Evolutionary conservation across 2,113 vertebrate species (phyloP).

Genomic region (Bubo blakistoni): DNA sequence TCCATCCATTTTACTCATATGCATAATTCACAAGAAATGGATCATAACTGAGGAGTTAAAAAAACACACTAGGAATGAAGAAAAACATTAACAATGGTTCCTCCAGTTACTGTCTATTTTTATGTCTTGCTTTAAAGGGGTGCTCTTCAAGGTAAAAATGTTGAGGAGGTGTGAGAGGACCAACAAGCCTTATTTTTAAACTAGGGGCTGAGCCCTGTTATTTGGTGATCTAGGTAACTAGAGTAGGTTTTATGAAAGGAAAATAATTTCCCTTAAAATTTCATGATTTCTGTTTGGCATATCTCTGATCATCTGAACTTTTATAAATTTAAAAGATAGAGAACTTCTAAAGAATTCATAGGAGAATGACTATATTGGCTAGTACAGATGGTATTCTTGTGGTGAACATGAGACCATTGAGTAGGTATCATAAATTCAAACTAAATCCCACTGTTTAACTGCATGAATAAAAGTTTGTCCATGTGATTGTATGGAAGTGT

Average conservation of each 20-base stretch:
- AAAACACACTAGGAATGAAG: background rate
- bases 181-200: background rate
- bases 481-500: background rate
- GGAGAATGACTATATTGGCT: background rate
- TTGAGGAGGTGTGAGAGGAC: background rate
- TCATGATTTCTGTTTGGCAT: background rate
- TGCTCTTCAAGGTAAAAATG: background rate
- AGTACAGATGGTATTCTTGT: background rate
- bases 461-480: background rate
- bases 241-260: background rate
- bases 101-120: background rate
- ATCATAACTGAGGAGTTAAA: background rate
- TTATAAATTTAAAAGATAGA: background rate
- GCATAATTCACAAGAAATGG: background rate
- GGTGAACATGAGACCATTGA: background rate
- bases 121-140: background rate
- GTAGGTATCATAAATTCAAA: background rate
- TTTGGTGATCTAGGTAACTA: background rate
- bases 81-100: accelerated
- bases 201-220: background rate
- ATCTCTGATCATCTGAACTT: background rate
- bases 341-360: background rate
- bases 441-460: background rate
- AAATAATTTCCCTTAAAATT: background rate
- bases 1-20: background rate